Percentiles rank a stretch among this genome's conserved stretches.
These are phyloP conservation scores for Tethea ocularis DNA, from an alignment of 2,888 invertebrate species.

Conservation along the genomic window DNA sequence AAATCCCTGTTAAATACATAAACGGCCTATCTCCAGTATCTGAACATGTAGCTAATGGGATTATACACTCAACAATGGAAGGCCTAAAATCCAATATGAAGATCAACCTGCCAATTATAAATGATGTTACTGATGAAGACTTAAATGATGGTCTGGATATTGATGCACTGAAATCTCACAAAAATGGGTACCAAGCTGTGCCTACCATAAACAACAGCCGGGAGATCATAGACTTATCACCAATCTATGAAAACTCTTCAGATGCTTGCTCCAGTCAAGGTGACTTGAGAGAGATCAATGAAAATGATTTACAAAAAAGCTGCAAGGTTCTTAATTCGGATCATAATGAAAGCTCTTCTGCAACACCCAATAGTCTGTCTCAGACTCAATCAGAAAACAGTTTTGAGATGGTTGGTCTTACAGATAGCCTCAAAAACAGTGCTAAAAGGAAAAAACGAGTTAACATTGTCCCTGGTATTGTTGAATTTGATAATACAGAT, in stretches of 20 bases:
- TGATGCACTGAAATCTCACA: conserved; percentile 52
- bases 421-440: conserved; percentile 75
- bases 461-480: conserved; percentile 83
- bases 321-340: conserved; percentile 65
- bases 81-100: conserved; percentile 77
- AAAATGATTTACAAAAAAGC: conserved; percentile 65
- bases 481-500: conserved; percentile 68
- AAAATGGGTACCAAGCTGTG: conserved; percentile 72
- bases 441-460: conserved; percentile 85
- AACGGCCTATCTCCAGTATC: conserved; percentile 76
- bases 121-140: conserved; percentile 81
- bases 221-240: conserved; percentile 77
- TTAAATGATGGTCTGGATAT: conserved; percentile 54
- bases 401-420: conserved; percentile 73
- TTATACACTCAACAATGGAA: conserved; percentile 75
- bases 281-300: conserved; percentile 65
- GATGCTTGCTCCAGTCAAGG: conserved; percentile 80
- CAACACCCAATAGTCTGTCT: conserved; percentile 73
- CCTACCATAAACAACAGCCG: conserved; percentile 64
- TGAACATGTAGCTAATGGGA: conserved; percentile 72
- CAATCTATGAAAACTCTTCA: conserved; percentile 80
- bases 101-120: conserved; percentile 75
- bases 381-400: conserved; percentile 80
- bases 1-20: conserved; percentile 69
- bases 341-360: conserved; percentile 67